These are phyloP conservation scores for Zenarchopterus dispar DNA, from an alignment of 2,797 vertebrate genomes.

Conservation along the genomic window DNA sequence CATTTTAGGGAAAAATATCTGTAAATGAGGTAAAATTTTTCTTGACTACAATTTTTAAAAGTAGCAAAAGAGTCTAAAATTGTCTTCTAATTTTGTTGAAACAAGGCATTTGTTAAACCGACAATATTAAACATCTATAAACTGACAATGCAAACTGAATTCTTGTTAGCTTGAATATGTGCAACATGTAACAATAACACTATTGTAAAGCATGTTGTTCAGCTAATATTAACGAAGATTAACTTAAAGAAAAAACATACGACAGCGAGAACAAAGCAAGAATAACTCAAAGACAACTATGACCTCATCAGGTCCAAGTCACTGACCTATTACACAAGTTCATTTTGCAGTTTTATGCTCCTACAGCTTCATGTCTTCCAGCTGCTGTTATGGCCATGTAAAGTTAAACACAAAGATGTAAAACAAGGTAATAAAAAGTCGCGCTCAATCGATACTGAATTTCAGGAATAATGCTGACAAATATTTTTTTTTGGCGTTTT, in stretches of 20 bases:
- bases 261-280: background rate
- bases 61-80: too few species aligned
- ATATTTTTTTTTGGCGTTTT: too few species aligned
- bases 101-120: too few species aligned
- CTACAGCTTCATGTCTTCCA: background rate
- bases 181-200: background rate
- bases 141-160: background rate
- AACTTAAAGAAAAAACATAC: background rate
- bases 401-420: slow-evolving; percentile 6
- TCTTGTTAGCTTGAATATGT: too few species aligned
- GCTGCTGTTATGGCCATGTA: background rate
- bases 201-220: background rate
- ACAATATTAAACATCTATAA: background rate
- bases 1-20: too few species aligned
- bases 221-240: background rate
- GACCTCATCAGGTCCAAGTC: background rate
- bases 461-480: too few species aligned
- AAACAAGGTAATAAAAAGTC: slow-evolving; percentile 1
- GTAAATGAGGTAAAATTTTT: too few species aligned
- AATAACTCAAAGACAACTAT: background rate
- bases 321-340: background rate
- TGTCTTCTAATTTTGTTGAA: too few species aligned
- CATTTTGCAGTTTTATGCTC: background rate
- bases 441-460: background rate
- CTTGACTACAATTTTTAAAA: too few species aligned